phyloP scores from a whole-genome alignment of 2,113 vertebrate species.

The Todiramphus chloris region DNA sequence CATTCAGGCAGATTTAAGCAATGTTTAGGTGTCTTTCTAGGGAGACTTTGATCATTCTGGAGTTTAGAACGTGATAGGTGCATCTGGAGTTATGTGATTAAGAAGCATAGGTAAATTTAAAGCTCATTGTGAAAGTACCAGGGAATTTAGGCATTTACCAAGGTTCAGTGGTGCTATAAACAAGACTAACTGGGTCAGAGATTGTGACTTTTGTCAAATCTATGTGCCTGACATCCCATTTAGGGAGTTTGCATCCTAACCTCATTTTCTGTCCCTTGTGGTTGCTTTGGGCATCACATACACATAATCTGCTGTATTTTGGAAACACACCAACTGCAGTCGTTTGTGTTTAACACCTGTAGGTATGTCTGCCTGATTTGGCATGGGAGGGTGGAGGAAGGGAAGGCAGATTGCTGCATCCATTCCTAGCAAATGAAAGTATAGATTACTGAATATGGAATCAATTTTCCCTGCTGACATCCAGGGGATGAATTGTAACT shows the following conservation, averaged over 20 bases:
- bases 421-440: not conserved
- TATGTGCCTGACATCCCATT: not conserved
- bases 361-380: not conserved
- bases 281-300: not conserved
- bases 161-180: not conserved
- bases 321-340: not conserved
- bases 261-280: not conserved
- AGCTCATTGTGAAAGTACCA: not conserved
- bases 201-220: not conserved
- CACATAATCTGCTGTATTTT: not conserved
- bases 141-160: not conserved
- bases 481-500: not conserved
- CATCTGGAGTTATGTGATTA: not conserved
- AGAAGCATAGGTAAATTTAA: not conserved
- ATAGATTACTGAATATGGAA: not conserved
- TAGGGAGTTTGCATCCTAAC: not conserved
- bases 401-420: not conserved
- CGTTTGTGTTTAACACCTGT: not conserved
- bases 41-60: not conserved
- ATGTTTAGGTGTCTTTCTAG: not conserved
- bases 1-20: not conserved
- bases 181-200: not conserved
- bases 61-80: not conserved
- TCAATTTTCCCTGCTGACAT: not conserved
- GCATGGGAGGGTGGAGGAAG: not conserved